Evolutionary conservation across 2,113 vertebrate genomes (phyloP).

Genomic region (Hippoglossus stenolepis): DNA sequence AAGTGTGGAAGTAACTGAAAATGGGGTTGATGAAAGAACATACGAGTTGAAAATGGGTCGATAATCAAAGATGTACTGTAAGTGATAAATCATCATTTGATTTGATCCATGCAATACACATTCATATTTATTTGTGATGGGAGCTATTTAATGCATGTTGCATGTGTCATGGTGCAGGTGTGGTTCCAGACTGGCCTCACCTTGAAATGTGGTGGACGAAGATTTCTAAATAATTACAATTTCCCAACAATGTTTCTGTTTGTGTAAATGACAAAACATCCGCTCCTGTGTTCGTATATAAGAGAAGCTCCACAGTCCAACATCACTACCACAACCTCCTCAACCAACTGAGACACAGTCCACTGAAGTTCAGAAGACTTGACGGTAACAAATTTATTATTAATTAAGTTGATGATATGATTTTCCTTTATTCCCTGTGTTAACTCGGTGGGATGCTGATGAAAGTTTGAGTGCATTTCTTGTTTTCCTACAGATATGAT

Average conservation of each 20-base stretch:
- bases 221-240: conserved; percentile 33
- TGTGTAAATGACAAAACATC: neutral
- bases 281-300: conserved; percentile 44
- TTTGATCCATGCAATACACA: too few species aligned
- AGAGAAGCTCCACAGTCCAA: neutral
- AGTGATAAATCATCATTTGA: too few species aligned
- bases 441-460: neutral
- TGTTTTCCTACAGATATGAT: conserved; percentile 21
- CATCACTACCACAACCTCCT: conserved; percentile 9
- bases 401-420: too few species aligned
- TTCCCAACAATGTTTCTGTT: conserved; percentile 10
- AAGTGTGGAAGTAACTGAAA: too few species aligned
- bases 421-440: neutral
- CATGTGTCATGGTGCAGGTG: neutral
- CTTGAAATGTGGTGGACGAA: too few species aligned
- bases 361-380: conserved; percentile 22
- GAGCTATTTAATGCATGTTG: too few species aligned
- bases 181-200: neutral
- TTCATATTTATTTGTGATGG: neutral
- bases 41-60: too few species aligned
- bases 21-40: too few species aligned
- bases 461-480: neutral
- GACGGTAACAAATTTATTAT: conserved; percentile 34
- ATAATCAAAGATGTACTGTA: too few species aligned
- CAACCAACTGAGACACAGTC: neutral